Base-by-base conservation (phyloP, 2,797 vertebrate genomes). In the Gila robusta region DNA sequence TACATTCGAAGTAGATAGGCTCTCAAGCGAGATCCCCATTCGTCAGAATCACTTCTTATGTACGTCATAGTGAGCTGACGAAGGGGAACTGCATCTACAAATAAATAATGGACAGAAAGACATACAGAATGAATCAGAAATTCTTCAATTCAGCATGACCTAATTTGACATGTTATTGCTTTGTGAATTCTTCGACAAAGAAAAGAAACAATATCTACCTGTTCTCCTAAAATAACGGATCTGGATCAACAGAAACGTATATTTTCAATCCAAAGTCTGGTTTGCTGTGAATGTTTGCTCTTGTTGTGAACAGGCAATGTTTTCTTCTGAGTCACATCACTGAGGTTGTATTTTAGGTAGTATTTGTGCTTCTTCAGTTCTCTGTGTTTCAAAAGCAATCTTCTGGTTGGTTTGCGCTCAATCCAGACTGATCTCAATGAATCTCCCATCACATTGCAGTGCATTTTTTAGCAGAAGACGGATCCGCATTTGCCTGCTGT, bases 401-500 rank as follows among this genome's bases (percentile, higher is more conserved):
- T 74, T 21, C 82, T 70, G 52, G 6, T 28, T 41, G 39, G 26
- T 59, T 39, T 1, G 11, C 6, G 17, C 16, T 79, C 37, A 64
- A 59, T 41, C 32, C 37, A 52, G 73, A 10, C 10, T 5, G 23
- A 64, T 66, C 41, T 41, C 47, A 19, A 19, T 41, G 14, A 12
- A 49, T 62, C 21, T 23, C 14, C 59, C 9, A 26, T 97, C 89
- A 98, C 97, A 98, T 97, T 0, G 91, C 89, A 2, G 90, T 85
- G 77, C 98, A 98, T 47, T 92, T 96, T 92, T 94, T 96, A 19
- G 95, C 93, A 44, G 95, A 93, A 83, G 87, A 84, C 7, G 89
- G 88, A 72, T 96, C 96, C 1, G 96, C 94, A 0, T 97, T 97
- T 0, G 95, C 97, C 90, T 97, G 96, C 91, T 96, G 97, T 79